Base-by-base conservation (phyloP, 2,797 vertebrate genomes). In the Geotrypetes seraphini region DNA sequence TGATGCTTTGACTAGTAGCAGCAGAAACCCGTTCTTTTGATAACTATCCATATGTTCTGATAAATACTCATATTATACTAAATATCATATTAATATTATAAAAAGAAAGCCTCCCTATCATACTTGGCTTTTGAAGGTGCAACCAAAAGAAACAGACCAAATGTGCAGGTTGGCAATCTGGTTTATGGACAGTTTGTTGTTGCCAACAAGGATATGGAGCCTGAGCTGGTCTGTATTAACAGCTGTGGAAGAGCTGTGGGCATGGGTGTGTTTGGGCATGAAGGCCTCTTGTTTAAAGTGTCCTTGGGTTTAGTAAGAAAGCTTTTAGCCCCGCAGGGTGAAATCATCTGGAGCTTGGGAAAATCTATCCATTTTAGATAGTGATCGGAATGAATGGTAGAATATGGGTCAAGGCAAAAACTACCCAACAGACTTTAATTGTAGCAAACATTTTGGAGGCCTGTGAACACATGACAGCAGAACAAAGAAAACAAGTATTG, bases 141-240 rank as follows among this genome's bases (percentile, higher is more conserved):
- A 28, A 97, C 94, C 17, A 97, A 98, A 75, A 86, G 92, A 68
- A 98, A 97, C 68, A 64, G 92, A 28, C 94, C 94, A 0, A 97
- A 97, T 4, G 90, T 96, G 10, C 90, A 97, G 94, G 89, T 96
- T 22, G 93, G 93, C 11, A 94, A 97, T 59, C 80, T 97, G 64
- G 75, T 96, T 47, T 96, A 91, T 16, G 79, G 83, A 16, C 91
- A 92, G 33, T 88, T 97, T 39, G 61, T 90, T 25, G 80, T 97
- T 12, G 94, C 94, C 37, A 97, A 97, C 63, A 91, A 95, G 77
- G 92, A 97, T 57, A 96, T 96, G 94, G 93, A 97, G 60, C 91
- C 94, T 3, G 93, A 97, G 66, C 75, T 95, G 73, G 88, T 87
- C 26, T 97, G 93, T 29, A 87, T 97, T 27, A 90, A 96, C 67